Evolutionary conservation across 2,113 vertebrate genomes (phyloP).

Genomic region (Dipodomys ordii): DNA sequence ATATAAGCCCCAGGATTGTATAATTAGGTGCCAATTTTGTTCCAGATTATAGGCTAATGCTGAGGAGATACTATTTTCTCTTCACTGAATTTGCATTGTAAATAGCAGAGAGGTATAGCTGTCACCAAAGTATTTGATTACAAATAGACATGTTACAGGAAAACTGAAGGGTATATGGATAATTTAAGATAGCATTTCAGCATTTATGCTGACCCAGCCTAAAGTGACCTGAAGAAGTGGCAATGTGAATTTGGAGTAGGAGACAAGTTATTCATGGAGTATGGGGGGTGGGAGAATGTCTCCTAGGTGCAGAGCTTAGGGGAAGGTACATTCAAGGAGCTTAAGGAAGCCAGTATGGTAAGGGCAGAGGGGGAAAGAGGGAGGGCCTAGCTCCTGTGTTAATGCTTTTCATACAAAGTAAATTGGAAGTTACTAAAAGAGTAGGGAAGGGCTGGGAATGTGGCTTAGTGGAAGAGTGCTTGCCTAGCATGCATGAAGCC

Average conservation of each 20-base stretch:
- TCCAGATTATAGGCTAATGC: background rate
- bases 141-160: background rate
- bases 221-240: background rate
- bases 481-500: no score
- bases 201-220: background rate
- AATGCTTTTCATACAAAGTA: background rate
- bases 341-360: background rate
- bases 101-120: no score
- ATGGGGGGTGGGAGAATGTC: background rate
- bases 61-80: background rate
- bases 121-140: background rate
- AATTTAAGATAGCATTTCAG: background rate
- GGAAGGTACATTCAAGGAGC: background rate
- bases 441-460: background rate
- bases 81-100: background rate
- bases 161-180: background rate
- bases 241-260: background rate
- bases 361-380: background rate
- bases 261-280: background rate
- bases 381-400: background rate
- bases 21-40: background rate
- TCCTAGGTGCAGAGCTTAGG: background rate
- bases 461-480: no score
- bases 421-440: background rate
- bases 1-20: background rate